Evolutionary conservation across 2,888 invertebrate genomes (phyloP).

Genomic region (Cyaniris semiargus): DNA sequence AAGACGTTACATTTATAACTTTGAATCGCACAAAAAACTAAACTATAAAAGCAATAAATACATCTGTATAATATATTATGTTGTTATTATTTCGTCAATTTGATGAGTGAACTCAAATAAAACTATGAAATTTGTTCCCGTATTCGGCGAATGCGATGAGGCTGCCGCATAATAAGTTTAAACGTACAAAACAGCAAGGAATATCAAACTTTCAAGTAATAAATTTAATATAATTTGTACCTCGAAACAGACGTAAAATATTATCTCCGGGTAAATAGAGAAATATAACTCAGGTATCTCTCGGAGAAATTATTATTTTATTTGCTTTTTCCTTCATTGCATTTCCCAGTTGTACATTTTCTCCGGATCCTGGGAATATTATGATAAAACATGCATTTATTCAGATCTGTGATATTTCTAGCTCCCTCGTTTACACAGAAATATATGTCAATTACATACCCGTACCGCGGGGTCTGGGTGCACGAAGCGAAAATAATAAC

Average conservation of each 20-base stretch:
- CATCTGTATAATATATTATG: too few relatives aligned
- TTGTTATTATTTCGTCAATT: slow-evolving; percentile 14
- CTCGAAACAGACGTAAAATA: slow-evolving; percentile 27
- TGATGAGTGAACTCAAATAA: not conserved
- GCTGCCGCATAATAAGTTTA: not conserved
- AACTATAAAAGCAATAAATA: too few relatives aligned
- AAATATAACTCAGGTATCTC: slow-evolving; percentile 27
- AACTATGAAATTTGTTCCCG: not conserved
- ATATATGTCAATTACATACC: slow-evolving; percentile 50
- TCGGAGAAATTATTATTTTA: slow-evolving; percentile 29
- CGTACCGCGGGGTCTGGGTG: slow-evolving; percentile 52
- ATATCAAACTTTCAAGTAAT: slow-evolving; percentile 3
- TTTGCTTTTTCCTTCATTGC: slow-evolving; percentile 28
- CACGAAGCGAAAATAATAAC: slow-evolving; percentile 60
- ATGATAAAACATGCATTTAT: slow-evolving; percentile 30
- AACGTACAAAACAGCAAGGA: not conserved
- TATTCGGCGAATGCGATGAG: not conserved
- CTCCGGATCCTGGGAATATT: not conserved
- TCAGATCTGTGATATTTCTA: slow-evolving; percentile 36
- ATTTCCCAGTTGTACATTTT: slow-evolving; percentile 24
- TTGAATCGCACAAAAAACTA: too few relatives aligned
- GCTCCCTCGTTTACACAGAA: slow-evolving; percentile 44
- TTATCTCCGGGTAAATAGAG: slow-evolving; percentile 16
- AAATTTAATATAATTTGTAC: slow-evolving; percentile 5
- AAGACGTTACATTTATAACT: too few relatives aligned